These are phyloP conservation scores for Paraescarpia echinospica DNA, from an alignment of 1,140 invertebrate species.

Conservation along the genomic window DNA sequence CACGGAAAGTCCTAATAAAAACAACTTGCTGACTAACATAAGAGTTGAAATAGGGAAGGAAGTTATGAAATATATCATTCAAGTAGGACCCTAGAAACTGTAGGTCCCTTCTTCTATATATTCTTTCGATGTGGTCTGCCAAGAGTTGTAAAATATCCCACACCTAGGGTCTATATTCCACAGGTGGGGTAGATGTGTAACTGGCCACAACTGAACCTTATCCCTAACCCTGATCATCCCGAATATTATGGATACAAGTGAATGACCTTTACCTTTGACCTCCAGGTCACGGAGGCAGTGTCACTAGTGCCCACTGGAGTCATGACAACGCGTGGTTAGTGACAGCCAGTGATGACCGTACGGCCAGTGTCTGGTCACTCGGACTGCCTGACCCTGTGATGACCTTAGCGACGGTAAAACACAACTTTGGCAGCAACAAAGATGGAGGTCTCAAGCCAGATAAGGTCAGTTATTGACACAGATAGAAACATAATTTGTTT, in stretches of 20 bases:
- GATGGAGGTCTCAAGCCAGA: slow-evolving; percentile 34
- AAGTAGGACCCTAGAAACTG: not conserved
- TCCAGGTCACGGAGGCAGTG: slow-evolving; percentile 44
- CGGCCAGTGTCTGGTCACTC: slow-evolving; percentile 45
- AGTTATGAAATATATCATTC: not conserved
- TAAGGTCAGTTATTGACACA: slow-evolving; percentile 28
- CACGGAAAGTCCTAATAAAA: not conserved
- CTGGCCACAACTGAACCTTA: not conserved
- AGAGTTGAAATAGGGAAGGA: not conserved
- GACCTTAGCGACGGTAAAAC: slow-evolving; percentile 35
- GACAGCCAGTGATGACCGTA: slow-evolving; percentile 52
- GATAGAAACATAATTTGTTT: not conserved
- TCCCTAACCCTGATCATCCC: not conserved
- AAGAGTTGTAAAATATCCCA: not conserved
- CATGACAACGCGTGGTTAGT: slow-evolving; percentile 44
- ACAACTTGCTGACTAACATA: not conserved
- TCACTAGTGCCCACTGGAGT: slow-evolving; percentile 46
- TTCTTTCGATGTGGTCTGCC: not conserved
- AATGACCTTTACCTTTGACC: not conserved
- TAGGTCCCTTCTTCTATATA: too few species aligned
- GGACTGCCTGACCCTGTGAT: slow-evolving; percentile 44
- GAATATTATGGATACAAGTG: not conserved
- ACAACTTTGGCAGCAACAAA: slow-evolving; percentile 38
- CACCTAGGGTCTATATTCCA: not conserved
- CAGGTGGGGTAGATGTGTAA: not conserved